phyloP scores from a whole-genome alignment of 64 coral and sea anemone species.

The Astreopora myriophthalma region DNA sequence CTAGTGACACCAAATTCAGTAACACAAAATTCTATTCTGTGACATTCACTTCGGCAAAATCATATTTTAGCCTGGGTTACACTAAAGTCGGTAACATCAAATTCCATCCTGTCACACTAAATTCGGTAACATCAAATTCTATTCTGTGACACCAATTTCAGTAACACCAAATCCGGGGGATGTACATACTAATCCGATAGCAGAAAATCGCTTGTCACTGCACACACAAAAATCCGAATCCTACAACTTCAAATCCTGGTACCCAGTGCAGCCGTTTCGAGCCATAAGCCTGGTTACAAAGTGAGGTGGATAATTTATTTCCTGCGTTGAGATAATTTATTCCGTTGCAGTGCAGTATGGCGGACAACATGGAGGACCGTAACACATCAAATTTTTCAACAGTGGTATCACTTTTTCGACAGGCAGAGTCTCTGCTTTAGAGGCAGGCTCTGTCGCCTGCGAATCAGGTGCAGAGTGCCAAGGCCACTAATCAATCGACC shows the following conservation, averaged over 20 bases:
- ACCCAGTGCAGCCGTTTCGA: not conserved
- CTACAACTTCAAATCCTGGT: not conserved
- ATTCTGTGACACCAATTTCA: not conserved
- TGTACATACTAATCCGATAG: too few species aligned
- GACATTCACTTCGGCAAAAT: not conserved
- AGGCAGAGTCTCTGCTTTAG: not conserved
- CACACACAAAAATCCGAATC: not conserved
- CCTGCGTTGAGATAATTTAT: not conserved
- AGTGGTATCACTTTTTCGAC: not conserved
- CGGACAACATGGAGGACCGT: not conserved
- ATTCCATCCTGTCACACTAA: not conserved
- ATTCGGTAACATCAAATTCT: not conserved
- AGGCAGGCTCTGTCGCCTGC: not conserved
- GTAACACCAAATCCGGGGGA: not conserved
- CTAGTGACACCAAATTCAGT: not conserved
- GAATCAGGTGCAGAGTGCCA: not conserved
- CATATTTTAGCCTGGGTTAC: not conserved
- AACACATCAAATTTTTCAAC: not conserved
- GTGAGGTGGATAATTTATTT: not conserved
- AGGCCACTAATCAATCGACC: not conserved
- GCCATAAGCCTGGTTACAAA: not conserved
- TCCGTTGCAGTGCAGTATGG: not conserved
- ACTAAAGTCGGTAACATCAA: not conserved
- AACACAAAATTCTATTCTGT: not conserved
- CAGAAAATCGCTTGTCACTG: not conserved